Evolutionary conservation across 2,113 vertebrate species (phyloP).

Genomic region (Cynoglossus semilaevis): DNA sequence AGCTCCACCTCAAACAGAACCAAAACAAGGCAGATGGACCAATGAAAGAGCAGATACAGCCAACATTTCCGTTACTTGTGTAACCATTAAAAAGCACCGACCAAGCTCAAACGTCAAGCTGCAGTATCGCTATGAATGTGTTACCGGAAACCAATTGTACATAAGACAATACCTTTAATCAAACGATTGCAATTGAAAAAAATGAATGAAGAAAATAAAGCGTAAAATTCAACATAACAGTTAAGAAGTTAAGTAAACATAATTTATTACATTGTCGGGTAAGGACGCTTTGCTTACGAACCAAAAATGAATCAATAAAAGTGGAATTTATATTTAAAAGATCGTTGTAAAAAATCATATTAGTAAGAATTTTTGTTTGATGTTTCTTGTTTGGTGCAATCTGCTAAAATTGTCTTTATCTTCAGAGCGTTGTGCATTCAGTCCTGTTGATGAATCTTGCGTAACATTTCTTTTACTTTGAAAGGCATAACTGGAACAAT

Average conservation of each 20-base stretch:
- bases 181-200: background rate
- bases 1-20: background rate
- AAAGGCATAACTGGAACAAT: conserved; percentile 1
- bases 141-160: background rate
- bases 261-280: no score
- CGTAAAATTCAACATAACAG: no score
- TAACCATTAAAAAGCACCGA: conserved; percentile 17
- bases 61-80: conserved; percentile 27
- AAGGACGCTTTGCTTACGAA: no score
- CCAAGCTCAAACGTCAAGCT: background rate
- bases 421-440: no score
- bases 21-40: conserved; percentile 20
- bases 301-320: no score
- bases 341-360: no score
- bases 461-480: conserved; percentile 34
- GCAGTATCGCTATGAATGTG: background rate
- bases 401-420: no score
- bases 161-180: background rate
- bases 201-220: background rate
- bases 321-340: no score
- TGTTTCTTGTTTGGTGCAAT: no score
- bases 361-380: no score
- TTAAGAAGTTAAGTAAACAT: no score
- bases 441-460: background rate
- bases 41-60: conserved; percentile 10